Evolutionary conservation across 2,797 vertebrate genomes (phyloP).

Genomic region (Silurus aristotelis): DNA sequence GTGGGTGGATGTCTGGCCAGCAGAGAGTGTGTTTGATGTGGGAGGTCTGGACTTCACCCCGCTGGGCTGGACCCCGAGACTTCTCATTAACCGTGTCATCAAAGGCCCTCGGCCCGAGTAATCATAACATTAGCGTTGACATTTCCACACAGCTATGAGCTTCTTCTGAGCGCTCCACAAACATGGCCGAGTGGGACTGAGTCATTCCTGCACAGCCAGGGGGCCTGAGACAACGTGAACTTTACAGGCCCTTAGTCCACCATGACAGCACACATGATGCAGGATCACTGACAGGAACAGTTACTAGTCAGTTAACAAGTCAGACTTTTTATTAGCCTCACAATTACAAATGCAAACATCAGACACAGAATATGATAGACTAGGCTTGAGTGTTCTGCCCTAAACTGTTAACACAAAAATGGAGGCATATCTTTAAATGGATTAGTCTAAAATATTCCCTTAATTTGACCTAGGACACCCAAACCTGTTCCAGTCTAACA

Average conservation of each 20-base stretch:
- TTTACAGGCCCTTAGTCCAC: slow-evolving; percentile 19
- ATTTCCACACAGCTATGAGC: slow-evolving; percentile 89
- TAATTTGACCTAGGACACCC: too few species aligned
- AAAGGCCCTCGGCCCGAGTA: slow-evolving; percentile 85
- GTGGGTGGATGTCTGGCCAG: slow-evolving; percentile 71
- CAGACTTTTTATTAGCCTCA: not conserved
- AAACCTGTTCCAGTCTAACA: too few species aligned
- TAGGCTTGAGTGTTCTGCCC: not conserved
- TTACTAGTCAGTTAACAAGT: not conserved
- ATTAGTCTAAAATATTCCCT: too few species aligned
- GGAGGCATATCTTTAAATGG: too few species aligned
- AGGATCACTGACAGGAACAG: not conserved
- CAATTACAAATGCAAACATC: not conserved
- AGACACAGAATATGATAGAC: not conserved
- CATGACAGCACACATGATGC: slow-evolving; percentile 51
- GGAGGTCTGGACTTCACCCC: slow-evolving; percentile 88
- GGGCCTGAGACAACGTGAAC: slow-evolving; percentile 69
- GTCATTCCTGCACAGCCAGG: slow-evolving; percentile 82
- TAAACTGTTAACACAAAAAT: too few species aligned
- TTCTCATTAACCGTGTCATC: slow-evolving; percentile 96
- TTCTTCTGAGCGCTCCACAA: slow-evolving; percentile 86
- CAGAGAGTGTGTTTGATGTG: slow-evolving; percentile 90
- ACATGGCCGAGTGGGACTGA: slow-evolving; percentile 85
- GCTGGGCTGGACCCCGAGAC: slow-evolving; percentile 86
- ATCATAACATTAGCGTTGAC: slow-evolving; percentile 96